A percentile compares a stretch with the other conserved stretches of the same genome.
phyloP scores from a whole-genome alignment of 2,888 invertebrate genomes.

The Sminthurinus aureus region DNA sequence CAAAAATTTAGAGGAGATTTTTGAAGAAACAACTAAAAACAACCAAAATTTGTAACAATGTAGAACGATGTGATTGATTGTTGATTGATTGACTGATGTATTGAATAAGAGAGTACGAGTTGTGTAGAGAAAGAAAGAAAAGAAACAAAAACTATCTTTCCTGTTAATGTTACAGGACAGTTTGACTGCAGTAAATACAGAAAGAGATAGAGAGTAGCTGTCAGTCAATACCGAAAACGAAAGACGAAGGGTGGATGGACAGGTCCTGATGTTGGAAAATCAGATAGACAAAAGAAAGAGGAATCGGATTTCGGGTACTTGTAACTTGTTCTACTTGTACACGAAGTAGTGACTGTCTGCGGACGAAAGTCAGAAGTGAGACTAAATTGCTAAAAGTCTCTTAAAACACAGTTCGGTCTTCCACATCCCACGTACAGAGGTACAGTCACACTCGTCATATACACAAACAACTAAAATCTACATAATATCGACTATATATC shows the following conservation, averaged over 20 bases:
- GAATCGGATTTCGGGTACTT: conserved; percentile 41
- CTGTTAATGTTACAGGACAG: neutral
- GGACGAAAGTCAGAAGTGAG: conserved; percentile 56
- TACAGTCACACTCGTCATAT: conserved; percentile 47
- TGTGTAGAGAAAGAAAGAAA: conserved; percentile 16
- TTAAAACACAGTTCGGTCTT: conserved; percentile 57
- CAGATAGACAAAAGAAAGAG: conserved; percentile 25
- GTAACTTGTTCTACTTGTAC: too few species aligned
- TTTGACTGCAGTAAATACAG: neutral
- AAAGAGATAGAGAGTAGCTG: conserved; percentile 11
- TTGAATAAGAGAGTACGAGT: conserved; percentile 27
- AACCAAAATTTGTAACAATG: neutral
- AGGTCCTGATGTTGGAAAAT: conserved; percentile 31
- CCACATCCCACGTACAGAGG: conserved; percentile 45
- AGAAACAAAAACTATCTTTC: neutral
- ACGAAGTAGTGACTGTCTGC: conserved; percentile 51
- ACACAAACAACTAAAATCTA: conserved; percentile 33
- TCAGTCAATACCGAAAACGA: conserved; percentile 34
- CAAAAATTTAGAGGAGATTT: neutral
- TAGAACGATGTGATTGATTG: too few species aligned
- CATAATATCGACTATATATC: neutral
- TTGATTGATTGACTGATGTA: neutral
- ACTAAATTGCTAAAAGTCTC: conserved; percentile 52
- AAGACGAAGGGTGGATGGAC: conserved; percentile 26
- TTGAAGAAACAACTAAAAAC: neutral